A percentile compares a stretch with the other conserved stretches of the same genome.
Conservation (phyloP, 1,140 invertebrate species). For the Nephila pilipes region DNA sequence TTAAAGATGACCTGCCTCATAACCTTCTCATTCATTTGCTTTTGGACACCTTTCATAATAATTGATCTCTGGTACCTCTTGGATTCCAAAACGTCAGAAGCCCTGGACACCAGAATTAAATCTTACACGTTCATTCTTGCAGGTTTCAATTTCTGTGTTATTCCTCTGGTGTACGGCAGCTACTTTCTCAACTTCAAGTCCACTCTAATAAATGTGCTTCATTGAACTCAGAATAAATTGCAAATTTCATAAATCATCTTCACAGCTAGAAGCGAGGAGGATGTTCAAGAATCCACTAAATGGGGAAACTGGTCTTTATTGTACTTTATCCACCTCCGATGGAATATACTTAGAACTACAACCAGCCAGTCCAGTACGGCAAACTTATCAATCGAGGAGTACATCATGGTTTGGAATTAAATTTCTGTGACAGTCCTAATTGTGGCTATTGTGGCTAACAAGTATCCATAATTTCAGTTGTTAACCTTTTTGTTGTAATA, state of each 20-base stretch:
- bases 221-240: neutral
- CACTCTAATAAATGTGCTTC: slow-evolving; percentile 33
- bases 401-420: neutral
- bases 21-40: slow-evolving; percentile 88
- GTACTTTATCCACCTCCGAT: neutral
- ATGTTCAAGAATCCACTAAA: no score
- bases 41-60: slow-evolving; percentile 90
- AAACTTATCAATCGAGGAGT: neutral
- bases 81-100: slow-evolving; percentile 75
- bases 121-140: slow-evolving; percentile 86
- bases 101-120: slow-evolving; percentile 84
- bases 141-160: slow-evolving; percentile 88
- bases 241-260: neutral
- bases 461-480: neutral
- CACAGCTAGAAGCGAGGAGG: neutral
- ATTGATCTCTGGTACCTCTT: slow-evolving; percentile 87
- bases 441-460: neutral
- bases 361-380: neutral
- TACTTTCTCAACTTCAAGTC: slow-evolving; percentile 81
- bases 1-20: slow-evolving; percentile 91
- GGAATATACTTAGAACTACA: neutral
- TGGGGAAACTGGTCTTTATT: neutral
- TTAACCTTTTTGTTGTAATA: neutral
- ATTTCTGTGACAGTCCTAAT: neutral
- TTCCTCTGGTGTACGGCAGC: slow-evolving; percentile 90